phyloP scores from a whole-genome alignment of 2,888 invertebrate genomes.

The Silvanus unidentatus region DNA sequence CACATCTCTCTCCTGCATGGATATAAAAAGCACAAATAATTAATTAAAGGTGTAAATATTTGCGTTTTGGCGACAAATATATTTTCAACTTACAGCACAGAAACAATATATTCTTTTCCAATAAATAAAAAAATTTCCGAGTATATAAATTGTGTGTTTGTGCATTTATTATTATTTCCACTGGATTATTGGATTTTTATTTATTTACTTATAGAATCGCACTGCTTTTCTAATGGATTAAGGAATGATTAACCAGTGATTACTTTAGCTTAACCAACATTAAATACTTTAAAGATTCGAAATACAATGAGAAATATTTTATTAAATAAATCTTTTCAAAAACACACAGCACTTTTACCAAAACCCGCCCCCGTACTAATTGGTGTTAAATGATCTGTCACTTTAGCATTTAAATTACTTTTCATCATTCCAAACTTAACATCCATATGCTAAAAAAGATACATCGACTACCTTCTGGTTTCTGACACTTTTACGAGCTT shows the following conservation, averaged over 20 bases:
- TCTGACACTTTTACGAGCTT: conserved; percentile 39
- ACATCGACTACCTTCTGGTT: conserved; percentile 37
- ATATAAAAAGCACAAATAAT: not conserved
- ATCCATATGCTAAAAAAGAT: conserved; percentile 29
- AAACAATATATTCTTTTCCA: too few relatives aligned
- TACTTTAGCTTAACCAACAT: conserved; percentile 30
- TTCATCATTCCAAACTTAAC: too few relatives aligned
- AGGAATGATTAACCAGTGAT: conserved; percentile 33
- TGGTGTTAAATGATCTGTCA: conserved; percentile 25
- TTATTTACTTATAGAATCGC: conserved; percentile 21
- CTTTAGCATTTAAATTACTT: too few relatives aligned
- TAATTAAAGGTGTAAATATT: not conserved
- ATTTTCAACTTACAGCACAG: too few relatives aligned
- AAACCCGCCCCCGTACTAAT: conserved; percentile 17
- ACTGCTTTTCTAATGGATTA: conserved; percentile 34
- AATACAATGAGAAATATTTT: too few relatives aligned
- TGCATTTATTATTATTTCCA: not conserved
- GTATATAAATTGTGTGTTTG: too few relatives aligned
- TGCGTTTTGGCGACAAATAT: not conserved
- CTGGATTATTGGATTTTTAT: not conserved
- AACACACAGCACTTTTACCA: too few relatives aligned
- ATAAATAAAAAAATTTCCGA: not conserved
- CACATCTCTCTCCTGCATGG: too few relatives aligned
- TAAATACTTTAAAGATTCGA: conserved; percentile 7
- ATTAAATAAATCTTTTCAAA: not conserved